Conservation (phyloP, 2,888 invertebrate genomes). For the Lepidochrysops patricia region DNA sequence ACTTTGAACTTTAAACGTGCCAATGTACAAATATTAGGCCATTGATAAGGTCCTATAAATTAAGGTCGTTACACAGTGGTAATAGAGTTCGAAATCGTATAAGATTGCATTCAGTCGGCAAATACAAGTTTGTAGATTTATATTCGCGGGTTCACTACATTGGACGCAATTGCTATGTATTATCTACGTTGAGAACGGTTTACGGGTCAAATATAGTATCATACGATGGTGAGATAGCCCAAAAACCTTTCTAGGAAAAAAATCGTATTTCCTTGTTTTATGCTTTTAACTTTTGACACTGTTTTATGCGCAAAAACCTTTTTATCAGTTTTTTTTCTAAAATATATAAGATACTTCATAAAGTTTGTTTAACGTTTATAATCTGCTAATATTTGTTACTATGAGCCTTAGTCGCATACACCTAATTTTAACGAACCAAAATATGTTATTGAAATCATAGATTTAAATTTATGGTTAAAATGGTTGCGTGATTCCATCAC, state of each 20-base stretch:
- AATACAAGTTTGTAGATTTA: constrained; percentile 21
- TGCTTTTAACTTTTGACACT: too few relatives aligned
- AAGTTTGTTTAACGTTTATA: too few relatives aligned
- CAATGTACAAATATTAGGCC: neutral
- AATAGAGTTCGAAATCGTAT: constrained; percentile 22
- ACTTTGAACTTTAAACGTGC: constrained; percentile 52
- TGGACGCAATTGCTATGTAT: constrained; percentile 61
- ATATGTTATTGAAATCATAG: too few relatives aligned
- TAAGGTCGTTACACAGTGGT: neutral
- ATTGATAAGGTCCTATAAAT: neutral
- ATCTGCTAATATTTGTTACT: too few relatives aligned
- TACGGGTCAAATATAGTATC: constrained; percentile 27
- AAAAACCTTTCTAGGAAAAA: neutral
- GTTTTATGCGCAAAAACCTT: neutral
- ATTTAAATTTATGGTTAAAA: too few relatives aligned
- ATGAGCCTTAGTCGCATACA: too few relatives aligned
- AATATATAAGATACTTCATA: too few relatives aligned
- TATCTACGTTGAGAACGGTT: constrained; percentile 37
- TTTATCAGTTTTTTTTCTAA: too few relatives aligned
- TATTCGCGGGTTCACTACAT: constrained; percentile 43
- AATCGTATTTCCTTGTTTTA: constrained; percentile 1
- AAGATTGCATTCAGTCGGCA: constrained; percentile 7
- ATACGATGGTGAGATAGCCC: constrained; percentile 1
- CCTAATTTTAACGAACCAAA: too few relatives aligned
- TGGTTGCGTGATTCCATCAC: too few relatives aligned